Percentiles rank a stretch among this genome's conserved stretches.
Evolutionary conservation across 2,113 vertebrate species (phyloP).

Genomic region (Zapornia atra): DNA sequence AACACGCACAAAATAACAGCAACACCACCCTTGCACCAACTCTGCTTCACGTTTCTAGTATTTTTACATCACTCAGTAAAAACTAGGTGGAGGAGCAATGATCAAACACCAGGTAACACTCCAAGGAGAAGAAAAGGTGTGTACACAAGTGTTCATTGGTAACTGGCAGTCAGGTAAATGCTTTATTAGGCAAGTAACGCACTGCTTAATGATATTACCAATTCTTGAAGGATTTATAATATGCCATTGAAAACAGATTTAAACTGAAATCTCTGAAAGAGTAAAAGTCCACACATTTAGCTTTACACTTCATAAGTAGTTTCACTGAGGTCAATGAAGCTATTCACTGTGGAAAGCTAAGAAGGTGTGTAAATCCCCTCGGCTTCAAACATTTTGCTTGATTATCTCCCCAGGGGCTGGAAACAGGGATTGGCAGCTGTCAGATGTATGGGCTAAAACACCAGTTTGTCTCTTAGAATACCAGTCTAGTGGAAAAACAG

Average conservation of each 20-base stretch:
- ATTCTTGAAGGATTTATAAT: slow-evolving; percentile 13
- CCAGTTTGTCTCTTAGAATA: neutral
- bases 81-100: neutral
- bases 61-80: neutral
- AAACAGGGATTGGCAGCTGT: neutral
- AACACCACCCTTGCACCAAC: neutral
- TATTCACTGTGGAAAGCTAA: neutral
- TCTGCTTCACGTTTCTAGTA: neutral
- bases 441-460: neutral
- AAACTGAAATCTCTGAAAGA: neutral
- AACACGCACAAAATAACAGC: neutral
- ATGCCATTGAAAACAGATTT: neutral
- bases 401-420: neutral
- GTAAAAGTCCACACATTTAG: neutral
- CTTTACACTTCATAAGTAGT: neutral
- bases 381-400: neutral
- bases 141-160: neutral
- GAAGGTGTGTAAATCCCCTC: neutral
- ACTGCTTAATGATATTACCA: neutral
- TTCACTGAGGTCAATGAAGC: neutral
- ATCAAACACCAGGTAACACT: neutral
- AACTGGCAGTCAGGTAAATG: neutral
- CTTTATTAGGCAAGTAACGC: neutral
- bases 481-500: neutral
- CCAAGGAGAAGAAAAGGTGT: neutral